phyloP scores from a whole-genome alignment of 2,797 vertebrate genomes.

The Vespertilio murinus region DNA sequence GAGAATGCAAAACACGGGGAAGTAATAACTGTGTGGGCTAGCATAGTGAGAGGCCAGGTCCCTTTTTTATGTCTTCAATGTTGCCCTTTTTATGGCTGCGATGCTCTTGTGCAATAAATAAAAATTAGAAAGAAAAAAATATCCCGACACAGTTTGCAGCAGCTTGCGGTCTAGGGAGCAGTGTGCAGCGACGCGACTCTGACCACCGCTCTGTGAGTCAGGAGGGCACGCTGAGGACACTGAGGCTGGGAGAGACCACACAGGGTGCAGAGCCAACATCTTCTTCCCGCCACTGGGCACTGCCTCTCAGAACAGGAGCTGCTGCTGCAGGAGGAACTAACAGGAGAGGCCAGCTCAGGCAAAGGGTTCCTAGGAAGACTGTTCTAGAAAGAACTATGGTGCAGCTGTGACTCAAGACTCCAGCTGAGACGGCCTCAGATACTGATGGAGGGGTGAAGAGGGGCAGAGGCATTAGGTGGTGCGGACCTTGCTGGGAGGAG shows the following conservation, averaged over 20 bases:
- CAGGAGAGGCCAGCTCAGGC: neutral
- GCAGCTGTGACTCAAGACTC: neutral
- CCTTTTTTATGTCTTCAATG: neutral
- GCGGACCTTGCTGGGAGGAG: neutral
- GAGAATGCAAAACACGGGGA: neutral
- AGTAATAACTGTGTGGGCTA: neutral
- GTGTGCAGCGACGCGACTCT: neutral
- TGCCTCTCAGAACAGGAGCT: neutral
- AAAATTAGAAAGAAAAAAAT: neutral
- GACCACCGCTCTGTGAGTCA: neutral
- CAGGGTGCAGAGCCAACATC: neutral
- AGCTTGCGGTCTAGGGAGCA: neutral
- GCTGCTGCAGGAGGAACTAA: neutral
- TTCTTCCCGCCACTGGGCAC: neutral
- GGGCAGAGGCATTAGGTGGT: neutral
- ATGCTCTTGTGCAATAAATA: conserved; percentile 3
- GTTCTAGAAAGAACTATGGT: neutral
- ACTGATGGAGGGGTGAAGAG: neutral
- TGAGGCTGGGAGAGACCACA: neutral
- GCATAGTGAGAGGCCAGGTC: neutral
- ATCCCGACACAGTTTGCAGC: neutral
- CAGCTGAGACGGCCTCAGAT: neutral
- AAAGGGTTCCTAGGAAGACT: neutral
- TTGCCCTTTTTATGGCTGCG: conserved; percentile 19
- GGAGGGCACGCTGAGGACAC: neutral